Evolutionary conservation across 2,113 vertebrate genomes (phyloP), one percentile per base, ranked within the genome.

Genomic region (Brachypodius melanocephalos): DNA sequence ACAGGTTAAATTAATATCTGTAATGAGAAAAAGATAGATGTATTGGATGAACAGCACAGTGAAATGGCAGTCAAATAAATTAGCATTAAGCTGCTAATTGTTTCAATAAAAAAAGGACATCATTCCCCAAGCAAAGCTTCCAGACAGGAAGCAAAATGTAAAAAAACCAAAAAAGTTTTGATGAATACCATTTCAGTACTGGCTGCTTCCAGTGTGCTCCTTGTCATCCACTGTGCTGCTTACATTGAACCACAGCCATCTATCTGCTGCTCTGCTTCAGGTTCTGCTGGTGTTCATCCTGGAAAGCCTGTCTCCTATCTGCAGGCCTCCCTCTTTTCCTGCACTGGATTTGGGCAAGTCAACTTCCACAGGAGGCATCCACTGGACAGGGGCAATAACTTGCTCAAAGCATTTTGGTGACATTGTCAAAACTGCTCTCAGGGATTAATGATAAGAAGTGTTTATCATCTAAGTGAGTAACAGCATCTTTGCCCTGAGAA

Each of bases 41-140:
- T 57, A 54, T 65, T 59, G 74, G 21, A 62, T 71, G 46, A 84
- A 55, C 36, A 48, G 22, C 6, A 32, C 34, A 42, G 31, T 88
- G 63, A 90, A 90, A 95, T n/a, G 20, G 21, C 6, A 66, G 78
- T 49, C 85, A 77, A 96, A 94, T 55, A 89, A 61, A 63, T 85
- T 88, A 71, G 2, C 22, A 66, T 43, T 21, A 78, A 69, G 26
- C 15, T 77, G n/a, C 69, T 66, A 73, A 79, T 82, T 89, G 26
- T 55, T 83, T 46, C 55, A 92, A 77, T 62, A 82, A 26, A 79
- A 46, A 88, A 78, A 26, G 17, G 12, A 42, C 15, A 10, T 26
- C 3, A 42, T 34, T 89, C 19, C 15, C 15, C 24, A 73, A 89
- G n/a, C 5, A 93, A 58, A 93, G 32, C 34, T 90, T 79, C 45